phyloP scores from a whole-genome alignment of 2,888 invertebrate genomes.

The Meghimatium bilineatum region DNA sequence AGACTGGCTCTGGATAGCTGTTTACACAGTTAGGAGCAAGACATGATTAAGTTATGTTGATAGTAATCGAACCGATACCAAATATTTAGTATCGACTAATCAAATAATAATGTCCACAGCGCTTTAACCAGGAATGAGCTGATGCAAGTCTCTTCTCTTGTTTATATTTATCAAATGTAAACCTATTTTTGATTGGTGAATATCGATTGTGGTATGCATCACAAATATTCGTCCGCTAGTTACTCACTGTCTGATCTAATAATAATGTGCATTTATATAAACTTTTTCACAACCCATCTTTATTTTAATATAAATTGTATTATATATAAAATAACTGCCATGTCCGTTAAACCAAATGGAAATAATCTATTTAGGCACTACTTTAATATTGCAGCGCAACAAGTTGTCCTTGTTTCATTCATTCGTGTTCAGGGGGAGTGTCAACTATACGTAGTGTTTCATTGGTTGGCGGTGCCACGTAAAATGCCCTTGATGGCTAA shows the following conservation, averaged over 20 bases:
- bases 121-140: neutral
- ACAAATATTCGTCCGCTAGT: neutral
- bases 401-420: slow-evolving; percentile 13
- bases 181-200: neutral
- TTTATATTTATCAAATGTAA: slow-evolving; percentile 28
- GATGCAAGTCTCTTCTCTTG: slow-evolving; percentile 12
- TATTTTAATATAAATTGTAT: neutral
- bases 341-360: neutral
- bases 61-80: neutral
- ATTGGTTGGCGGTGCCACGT: slow-evolving; percentile 1
- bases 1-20: too few species aligned
- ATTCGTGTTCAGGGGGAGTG: neutral
- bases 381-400: neutral
- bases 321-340: neutral
- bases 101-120: neutral
- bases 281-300: neutral
- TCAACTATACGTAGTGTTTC: neutral
- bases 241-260: neutral
- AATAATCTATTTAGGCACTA: neutral
- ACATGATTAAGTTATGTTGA: neutral
- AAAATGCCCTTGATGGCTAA: neutral
- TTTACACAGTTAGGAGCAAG: too few species aligned
- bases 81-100: neutral
- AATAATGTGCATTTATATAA: neutral
- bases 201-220: neutral